phyloP scores from a whole-genome alignment of 2,888 invertebrate genomes.

The Escarpia spicata region DNA sequence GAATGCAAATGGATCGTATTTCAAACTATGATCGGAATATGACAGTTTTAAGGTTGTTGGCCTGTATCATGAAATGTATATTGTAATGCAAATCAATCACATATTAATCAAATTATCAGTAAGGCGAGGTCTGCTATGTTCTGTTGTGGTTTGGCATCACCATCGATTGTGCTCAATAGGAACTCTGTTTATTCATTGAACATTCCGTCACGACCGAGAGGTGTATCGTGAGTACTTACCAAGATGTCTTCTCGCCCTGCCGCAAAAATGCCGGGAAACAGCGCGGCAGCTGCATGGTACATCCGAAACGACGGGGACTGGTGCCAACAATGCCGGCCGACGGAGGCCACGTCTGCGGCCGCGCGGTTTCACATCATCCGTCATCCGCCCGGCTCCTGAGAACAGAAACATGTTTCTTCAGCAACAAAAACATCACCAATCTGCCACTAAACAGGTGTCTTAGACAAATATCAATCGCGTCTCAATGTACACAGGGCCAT shows the following conservation, averaged over 20 bases:
- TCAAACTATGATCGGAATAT: too few species aligned
- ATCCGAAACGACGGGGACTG: background rate
- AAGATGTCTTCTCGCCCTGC: background rate
- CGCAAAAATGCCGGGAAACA: background rate
- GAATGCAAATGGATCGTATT: too few species aligned
- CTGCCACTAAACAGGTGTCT: background rate
- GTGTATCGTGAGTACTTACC: background rate
- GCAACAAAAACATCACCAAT: background rate
- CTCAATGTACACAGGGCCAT: background rate
- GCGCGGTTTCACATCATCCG: background rate
- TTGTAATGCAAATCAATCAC: background rate
- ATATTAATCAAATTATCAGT: background rate
- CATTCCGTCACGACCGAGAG: background rate
- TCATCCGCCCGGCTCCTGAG: background rate
- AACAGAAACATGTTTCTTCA: slow-evolving; percentile 6
- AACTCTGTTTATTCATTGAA: background rate
- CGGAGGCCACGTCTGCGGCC: background rate
- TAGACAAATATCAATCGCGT: background rate
- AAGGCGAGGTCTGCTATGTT: background rate
- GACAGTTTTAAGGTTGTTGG: too few species aligned
- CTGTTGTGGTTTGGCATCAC: background rate
- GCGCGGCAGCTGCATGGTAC: background rate
- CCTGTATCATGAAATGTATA: background rate
- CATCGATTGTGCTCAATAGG: background rate
- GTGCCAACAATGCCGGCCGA: background rate